These are phyloP conservation scores for Poecile montanus DNA, from an alignment of 2,797 vertebrate genomes.

Conservation along the genomic window DNA sequence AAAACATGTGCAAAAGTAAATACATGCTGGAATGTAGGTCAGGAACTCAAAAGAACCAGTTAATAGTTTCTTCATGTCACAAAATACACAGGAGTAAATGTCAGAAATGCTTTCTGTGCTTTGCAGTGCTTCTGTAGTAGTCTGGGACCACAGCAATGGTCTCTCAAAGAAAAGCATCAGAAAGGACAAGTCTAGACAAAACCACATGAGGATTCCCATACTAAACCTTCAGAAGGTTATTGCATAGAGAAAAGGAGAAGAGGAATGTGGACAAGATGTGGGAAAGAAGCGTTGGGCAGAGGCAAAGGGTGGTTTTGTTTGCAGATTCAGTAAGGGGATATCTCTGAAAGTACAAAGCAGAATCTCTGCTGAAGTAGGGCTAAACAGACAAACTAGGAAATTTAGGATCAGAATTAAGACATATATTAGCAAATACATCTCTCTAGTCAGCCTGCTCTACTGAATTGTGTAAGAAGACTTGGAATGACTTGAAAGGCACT, in stretches of 20 bases:
- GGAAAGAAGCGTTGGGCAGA: not conserved
- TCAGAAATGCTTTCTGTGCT: not conserved
- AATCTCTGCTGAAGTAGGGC: not conserved
- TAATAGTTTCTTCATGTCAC: not conserved
- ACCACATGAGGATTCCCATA: not conserved
- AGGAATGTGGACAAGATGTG: not conserved
- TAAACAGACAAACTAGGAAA: not conserved
- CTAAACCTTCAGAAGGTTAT: not conserved
- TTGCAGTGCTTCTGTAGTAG: not conserved
- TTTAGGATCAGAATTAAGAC: not conserved
- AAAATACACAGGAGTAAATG: not conserved
- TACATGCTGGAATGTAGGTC: constrained; percentile 12
- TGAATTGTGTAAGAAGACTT: not conserved
- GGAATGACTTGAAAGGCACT: not conserved
- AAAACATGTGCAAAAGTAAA: constrained; percentile 31
- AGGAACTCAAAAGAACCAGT: constrained; percentile 11
- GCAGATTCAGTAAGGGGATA: not conserved
- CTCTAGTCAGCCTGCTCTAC: not conserved
- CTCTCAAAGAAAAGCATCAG: not conserved
- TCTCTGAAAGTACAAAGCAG: not conserved
- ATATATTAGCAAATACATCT: not conserved
- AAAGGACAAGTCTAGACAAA: constrained; percentile 12
- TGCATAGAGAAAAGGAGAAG: not conserved
- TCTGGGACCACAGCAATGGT: not conserved
- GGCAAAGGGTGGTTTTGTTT: not conserved